Evolutionary conservation across 2,113 vertebrate species (phyloP).

Genomic region (Dicrurus megarhynchus): DNA sequence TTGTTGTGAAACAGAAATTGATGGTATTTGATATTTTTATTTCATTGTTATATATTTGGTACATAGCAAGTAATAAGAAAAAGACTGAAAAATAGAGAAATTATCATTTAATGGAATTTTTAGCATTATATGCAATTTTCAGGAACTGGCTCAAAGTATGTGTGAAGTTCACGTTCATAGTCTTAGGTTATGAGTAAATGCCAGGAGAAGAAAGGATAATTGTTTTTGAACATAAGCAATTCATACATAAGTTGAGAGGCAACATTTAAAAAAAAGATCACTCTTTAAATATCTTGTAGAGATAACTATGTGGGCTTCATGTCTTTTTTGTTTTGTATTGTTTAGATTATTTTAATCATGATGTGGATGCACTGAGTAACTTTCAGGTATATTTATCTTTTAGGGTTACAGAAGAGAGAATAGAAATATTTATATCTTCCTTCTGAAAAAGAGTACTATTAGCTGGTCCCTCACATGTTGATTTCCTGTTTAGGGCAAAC

Average conservation of each 20-base stretch:
- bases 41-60: background rate
- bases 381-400: background rate
- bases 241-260: background rate
- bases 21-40: background rate
- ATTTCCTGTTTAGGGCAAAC: background rate
- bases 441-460: background rate
- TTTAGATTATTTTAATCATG: background rate
- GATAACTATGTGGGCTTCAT: rapidly evolving
- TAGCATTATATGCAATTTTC: background rate
- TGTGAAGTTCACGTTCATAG: background rate
- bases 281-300: background rate
- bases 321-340: background rate
- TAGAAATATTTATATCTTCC: background rate
- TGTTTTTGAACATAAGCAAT: background rate
- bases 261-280: background rate
- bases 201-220: background rate
- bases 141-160: background rate
- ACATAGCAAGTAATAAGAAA: background rate
- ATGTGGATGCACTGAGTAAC: background rate
- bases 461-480: background rate
- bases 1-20: background rate
- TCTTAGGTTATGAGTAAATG: background rate
- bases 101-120: background rate
- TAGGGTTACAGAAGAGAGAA: background rate
- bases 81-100: background rate